Evolutionary conservation across 2,797 vertebrate species (phyloP), one percentile per base, ranked within the genome.

Genomic region (Danio choprae): DNA sequence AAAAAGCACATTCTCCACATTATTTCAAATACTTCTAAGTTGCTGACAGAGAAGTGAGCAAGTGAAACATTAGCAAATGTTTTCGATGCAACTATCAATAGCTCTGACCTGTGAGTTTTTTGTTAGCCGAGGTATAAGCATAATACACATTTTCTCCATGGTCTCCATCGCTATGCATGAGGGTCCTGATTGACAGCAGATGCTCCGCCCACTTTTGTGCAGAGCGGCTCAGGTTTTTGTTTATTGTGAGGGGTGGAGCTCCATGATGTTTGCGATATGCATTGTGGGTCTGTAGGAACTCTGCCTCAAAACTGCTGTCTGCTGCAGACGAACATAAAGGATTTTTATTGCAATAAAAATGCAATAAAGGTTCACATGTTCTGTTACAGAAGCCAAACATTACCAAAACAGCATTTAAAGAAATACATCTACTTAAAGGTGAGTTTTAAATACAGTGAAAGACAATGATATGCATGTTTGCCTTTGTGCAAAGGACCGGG

Each of bases 111-210:
- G 69, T 55, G 13, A 73, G 60, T 7, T 4, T 74, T 3, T 86
- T 7, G 7, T 3, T 3, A 0, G 0, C 2, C 0, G 86, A 85
- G 82, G 88, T 88, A 50, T 0, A 88, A 12, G 9, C 58, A 0
- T 36, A 73, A 81, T 38, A 93, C 55, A 94, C 7, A 46, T 94
- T 94, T 82, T 94, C 92, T 55, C 94, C 93, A 0, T 90, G 73
- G 0, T 79, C 0, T 1, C 81, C 86, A 0, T 22, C 0, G 1
- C 94, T 93, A 85, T 94, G 93, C 15, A 53, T 0, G 62, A 91
- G 0, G 0, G 0, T 3, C 0, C 4, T 67, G 0, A 0, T 63
- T 2, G 40, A 3, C 64, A 92, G 81, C 81, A 93, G 60, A 18
- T 89, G 22, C 0, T 92, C 16, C 0, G 93, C 93, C 93, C 93